A percentile compares a stretch with the other conserved stretches of the same genome.
phyloP scores from a whole-genome alignment of 2,113 vertebrate genomes.

The Setophaga kirtlandii region DNA sequence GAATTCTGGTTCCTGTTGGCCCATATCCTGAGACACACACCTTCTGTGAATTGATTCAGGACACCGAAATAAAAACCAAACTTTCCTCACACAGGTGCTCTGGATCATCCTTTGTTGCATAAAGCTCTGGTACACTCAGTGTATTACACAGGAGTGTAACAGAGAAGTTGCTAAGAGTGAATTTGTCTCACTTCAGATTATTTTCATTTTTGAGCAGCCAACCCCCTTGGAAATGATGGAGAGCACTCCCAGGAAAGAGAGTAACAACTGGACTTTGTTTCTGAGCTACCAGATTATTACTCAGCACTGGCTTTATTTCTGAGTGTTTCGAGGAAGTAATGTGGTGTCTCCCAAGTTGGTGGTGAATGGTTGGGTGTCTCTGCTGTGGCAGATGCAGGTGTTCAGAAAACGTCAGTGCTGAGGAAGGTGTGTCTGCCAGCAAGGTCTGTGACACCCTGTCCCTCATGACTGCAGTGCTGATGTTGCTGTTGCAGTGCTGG shows the following conservation, averaged over 20 bases:
- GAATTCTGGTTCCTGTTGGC: not conserved
- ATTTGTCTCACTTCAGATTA: not conserved
- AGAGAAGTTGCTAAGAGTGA: not conserved
- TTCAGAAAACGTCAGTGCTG: not conserved
- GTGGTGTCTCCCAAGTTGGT: not conserved
- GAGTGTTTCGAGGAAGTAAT: not conserved
- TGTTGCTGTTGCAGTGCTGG: slow-evolving; percentile 82
- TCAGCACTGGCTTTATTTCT: not conserved
- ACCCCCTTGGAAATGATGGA: not conserved
- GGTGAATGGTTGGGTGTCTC: not conserved
- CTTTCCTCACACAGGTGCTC: not conserved
- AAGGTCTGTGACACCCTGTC: not conserved
- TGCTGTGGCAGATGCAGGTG: not conserved
- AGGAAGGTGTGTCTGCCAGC: too few relatives aligned
- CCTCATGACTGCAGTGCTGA: rapidly evolving
- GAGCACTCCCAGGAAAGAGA: not conserved
- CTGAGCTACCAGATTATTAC: not conserved
- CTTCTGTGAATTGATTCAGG: not conserved
- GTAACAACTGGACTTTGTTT: not conserved
- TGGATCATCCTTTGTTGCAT: not conserved
- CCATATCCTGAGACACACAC: rapidly evolving
- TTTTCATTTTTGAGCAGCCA: not conserved
- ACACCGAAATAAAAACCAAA: not conserved
- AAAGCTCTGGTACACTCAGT: not conserved
- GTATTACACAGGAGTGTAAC: not conserved